These are phyloP conservation scores for Sesamia inferens DNA, from an alignment of 2,888 invertebrate genomes.

Conservation along the genomic window DNA sequence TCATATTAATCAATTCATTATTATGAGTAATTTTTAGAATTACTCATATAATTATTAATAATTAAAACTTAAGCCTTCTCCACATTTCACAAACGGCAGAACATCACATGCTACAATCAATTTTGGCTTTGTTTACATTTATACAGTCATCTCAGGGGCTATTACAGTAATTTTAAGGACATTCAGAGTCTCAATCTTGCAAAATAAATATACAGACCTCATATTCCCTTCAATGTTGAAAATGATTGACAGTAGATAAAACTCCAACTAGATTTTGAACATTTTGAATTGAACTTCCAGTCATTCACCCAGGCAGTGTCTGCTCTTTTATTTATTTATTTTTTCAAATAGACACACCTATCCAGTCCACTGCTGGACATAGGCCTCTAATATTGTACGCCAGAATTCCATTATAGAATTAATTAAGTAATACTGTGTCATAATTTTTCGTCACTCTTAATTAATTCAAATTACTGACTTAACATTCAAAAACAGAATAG, in stretches of 20 bases:
- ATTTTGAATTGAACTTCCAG: not conserved
- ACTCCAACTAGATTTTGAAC: not conserved
- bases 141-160: no score
- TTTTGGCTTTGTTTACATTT: no score
- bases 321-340: not conserved
- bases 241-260: not conserved
- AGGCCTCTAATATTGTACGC: no score
- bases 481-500: slow-evolving; percentile 47
- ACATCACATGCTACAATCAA: not conserved
- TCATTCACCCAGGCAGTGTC: not conserved
- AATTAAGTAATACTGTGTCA: slow-evolving; percentile 1
- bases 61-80: not conserved
- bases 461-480: slow-evolving; percentile 51
- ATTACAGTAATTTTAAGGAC: not conserved
- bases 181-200: not conserved
- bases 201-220: not conserved
- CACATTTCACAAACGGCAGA: not conserved
- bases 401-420: not conserved
- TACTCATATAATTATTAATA: no score
- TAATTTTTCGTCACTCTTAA: slow-evolving; percentile 21
- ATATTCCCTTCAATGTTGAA: not conserved
- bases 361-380: no score
- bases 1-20: not conserved
- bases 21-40: slow-evolving; percentile 1
- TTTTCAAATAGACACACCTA: not conserved